These are phyloP conservation scores for Otus sunia DNA, from an alignment of 2,113 vertebrate species.

Conservation along the genomic window DNA sequence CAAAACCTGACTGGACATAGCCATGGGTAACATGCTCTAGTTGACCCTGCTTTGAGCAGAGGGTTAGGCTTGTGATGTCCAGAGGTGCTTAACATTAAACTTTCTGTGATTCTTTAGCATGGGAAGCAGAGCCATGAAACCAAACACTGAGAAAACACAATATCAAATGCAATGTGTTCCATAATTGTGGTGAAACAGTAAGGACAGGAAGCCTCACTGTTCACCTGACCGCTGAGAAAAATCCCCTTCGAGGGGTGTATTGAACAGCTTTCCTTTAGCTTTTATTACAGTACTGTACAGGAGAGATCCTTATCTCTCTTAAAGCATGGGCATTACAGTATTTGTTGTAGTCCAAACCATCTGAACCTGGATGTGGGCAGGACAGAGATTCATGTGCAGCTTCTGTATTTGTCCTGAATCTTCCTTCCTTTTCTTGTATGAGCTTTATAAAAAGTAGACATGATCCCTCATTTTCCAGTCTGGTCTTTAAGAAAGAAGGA, in stretches of 20 bases:
- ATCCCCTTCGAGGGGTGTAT: not conserved
- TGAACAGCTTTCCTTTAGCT: not conserved
- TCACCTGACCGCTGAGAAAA: not conserved
- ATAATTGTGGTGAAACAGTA: not conserved
- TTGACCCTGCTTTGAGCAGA: not conserved
- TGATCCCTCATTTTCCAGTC: not conserved
- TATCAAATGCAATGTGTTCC: not conserved
- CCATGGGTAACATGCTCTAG: not conserved
- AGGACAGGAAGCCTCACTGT: not conserved
- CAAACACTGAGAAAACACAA: not conserved
- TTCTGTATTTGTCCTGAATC: not conserved
- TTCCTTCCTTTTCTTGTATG: not conserved
- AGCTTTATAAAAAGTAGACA: not conserved
- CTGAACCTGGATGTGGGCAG: not conserved
- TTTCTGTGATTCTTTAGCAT: not conserved
- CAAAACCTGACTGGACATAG: not conserved
- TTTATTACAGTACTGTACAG: not conserved
- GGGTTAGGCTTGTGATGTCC: not conserved
- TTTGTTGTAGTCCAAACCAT: not conserved
- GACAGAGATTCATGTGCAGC: not conserved
- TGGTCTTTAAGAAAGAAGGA: slow-evolving; percentile 12
- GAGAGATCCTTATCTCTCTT: not conserved
- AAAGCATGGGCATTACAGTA: not conserved
- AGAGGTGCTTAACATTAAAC: not conserved
- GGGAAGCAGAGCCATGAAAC: not conserved